A percentile compares a stretch with the other conserved stretches of the same genome.
phyloP scores from a whole-genome alignment of 1,140 invertebrate species.

The Heliconius eleuchia region DNA sequence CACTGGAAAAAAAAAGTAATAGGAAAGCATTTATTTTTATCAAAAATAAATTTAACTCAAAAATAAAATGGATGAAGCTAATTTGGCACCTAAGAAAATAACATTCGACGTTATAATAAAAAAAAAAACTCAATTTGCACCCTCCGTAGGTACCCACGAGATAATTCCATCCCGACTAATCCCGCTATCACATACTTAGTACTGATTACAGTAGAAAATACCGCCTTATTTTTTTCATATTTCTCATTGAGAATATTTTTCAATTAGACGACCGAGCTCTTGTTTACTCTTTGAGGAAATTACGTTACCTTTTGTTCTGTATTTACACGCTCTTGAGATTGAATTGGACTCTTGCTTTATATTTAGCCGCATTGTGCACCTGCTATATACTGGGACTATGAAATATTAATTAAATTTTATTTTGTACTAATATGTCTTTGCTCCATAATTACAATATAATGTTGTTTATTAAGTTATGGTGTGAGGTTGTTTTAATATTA shows the following conservation, averaged over 20 bases:
- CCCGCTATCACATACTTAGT: conserved; percentile 42
- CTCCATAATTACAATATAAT: neutral
- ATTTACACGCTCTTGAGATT: conserved; percentile 17
- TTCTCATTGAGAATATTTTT: conserved; percentile 35
- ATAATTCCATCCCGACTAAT: conserved; percentile 49
- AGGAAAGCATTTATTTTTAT: neutral
- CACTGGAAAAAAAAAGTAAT: too few relatives aligned
- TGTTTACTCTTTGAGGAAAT: conserved; percentile 14
- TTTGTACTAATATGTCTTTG: neutral
- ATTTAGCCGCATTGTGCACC: conserved; percentile 1
- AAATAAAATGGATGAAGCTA: neutral
- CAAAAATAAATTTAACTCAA: neutral
- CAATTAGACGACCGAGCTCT: conserved; percentile 29
- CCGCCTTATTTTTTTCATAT: conserved; percentile 23
- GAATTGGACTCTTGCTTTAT: conserved; percentile 13
- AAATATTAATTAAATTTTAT: conserved; percentile 18
- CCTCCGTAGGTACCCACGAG: conserved; percentile 20
- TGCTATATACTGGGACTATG: conserved; percentile 3
- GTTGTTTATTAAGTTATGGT: neutral
- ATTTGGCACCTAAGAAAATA: neutral
- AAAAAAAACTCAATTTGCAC: conserved; percentile 43
- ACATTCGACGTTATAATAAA: conserved; percentile 15
- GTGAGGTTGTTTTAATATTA: neutral
- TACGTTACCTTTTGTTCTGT: conserved; percentile 16
- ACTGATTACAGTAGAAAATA: conserved; percentile 41